Evolutionary conservation across 1,140 invertebrate genomes (phyloP).

Genomic region (Mercenaria mercenaria): DNA sequence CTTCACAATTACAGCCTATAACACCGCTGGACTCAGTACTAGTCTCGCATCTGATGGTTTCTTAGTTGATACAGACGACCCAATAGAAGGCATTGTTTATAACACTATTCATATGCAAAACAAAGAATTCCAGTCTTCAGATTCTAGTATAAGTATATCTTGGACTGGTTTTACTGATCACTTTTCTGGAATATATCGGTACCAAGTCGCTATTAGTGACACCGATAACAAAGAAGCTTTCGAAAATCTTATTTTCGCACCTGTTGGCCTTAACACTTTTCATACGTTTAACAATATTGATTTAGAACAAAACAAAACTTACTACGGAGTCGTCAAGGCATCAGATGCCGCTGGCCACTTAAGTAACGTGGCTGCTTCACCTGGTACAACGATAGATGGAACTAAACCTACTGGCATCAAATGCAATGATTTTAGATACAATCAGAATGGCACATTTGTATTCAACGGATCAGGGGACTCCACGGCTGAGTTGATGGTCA

Average conservation of each 20-base stretch:
- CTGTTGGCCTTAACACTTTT: slow-evolving; percentile 38
- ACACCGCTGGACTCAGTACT: not conserved
- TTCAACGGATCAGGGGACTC: not conserved
- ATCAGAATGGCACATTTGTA: not conserved
- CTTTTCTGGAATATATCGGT: not conserved
- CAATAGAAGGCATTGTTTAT: not conserved
- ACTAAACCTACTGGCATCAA: slow-evolving; percentile 49
- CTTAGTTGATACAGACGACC: not conserved
- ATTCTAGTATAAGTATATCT: not conserved
- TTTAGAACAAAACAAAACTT: slow-evolving; percentile 58
- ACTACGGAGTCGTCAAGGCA: slow-evolving; percentile 58
- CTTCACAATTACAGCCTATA: slow-evolving; percentile 12
- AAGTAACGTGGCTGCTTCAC: slow-evolving; percentile 1
- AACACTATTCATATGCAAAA: not conserved
- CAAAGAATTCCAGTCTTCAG: not conserved
- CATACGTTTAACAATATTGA: slow-evolving; percentile 15
- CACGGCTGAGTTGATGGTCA: not conserved
- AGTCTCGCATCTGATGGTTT: not conserved
- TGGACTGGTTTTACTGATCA: not conserved
- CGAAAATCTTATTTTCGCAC: not conserved
- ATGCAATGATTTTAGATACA: not conserved
- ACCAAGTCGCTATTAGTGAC: not conserved
- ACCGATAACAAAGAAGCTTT: not conserved
- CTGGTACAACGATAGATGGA: slow-evolving; percentile 58
- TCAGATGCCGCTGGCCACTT: slow-evolving; percentile 64